These are phyloP conservation scores for Capitulum mitella DNA, from an alignment of 2,888 invertebrate genomes.

Conservation along the genomic window DNA sequence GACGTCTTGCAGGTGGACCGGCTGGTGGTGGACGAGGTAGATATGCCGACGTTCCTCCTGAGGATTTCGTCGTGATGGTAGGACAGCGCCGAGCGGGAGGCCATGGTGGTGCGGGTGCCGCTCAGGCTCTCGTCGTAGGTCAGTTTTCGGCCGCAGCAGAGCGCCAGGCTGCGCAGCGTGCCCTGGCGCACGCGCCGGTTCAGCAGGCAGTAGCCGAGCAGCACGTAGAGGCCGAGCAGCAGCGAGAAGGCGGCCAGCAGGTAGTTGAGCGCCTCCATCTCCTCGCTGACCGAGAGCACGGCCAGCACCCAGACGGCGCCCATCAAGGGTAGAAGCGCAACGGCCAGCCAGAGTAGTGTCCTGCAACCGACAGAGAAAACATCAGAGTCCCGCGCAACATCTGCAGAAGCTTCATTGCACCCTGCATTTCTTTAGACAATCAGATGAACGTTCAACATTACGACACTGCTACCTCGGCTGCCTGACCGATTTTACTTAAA, in stretches of 20 bases:
- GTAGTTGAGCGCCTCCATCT: constrained; percentile 63
- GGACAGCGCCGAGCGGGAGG: constrained; percentile 65
- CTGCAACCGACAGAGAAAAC: constrained; percentile 48
- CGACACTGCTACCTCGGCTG: no score
- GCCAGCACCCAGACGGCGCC: constrained; percentile 81
- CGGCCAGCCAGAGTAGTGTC: constrained; percentile 76
- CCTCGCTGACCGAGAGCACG: constrained; percentile 66
- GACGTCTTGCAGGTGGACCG: constrained; percentile 90
- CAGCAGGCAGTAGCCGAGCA: constrained; percentile 78
- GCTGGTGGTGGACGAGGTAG: constrained; percentile 89
- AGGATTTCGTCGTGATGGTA: constrained; percentile 55
- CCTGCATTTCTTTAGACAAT: no score
- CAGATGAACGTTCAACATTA: no score
- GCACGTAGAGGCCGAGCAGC: constrained; percentile 71
- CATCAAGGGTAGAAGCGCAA: constrained; percentile 73
- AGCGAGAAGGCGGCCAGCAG: constrained; percentile 68
- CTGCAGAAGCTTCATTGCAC: no score
- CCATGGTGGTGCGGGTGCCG: constrained; percentile 27
- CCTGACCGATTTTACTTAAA: no score
- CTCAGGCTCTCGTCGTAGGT: constrained; percentile 38
- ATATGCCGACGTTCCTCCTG: constrained; percentile 65
- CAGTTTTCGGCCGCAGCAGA: constrained; percentile 56
- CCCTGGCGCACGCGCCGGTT: constrained; percentile 77
- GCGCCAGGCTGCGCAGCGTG: constrained; percentile 50
- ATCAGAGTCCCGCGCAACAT: no score